phyloP scores from a whole-genome alignment of 1,140 invertebrate species.

The Zaprionus tsacasi region DNA sequence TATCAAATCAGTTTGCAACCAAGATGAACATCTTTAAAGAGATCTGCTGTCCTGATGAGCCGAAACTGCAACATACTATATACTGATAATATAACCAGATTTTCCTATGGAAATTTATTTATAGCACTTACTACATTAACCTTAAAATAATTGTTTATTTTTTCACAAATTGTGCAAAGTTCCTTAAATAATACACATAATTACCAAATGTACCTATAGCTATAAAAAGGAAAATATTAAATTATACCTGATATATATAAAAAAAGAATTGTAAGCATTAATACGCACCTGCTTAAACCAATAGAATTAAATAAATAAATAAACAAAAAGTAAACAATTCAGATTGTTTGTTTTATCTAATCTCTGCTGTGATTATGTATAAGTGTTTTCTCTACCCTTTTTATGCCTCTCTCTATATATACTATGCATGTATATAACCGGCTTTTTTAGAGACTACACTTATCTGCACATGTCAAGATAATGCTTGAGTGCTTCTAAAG shows the following conservation, averaged over 20 bases:
- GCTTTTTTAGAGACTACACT: neutral
- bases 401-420: neutral
- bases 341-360: neutral
- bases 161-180: neutral
- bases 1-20: neutral
- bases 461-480: neutral
- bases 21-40: neutral
- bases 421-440: neutral
- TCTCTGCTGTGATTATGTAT: neutral
- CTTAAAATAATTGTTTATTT: neutral
- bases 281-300: neutral
- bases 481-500: neutral
- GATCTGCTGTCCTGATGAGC: no score
- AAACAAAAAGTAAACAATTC: neutral
- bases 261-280: neutral
- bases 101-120: neutral
- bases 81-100: neutral
- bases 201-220: neutral
- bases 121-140: neutral
- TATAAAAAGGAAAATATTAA: neutral
- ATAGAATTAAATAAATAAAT: neutral
- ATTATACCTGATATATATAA: neutral
- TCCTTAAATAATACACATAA: neutral
- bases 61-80: neutral
- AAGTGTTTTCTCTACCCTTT: neutral